A percentile compares a stretch with the other conserved stretches of the same genome.
Conservation (phyloP, 2,888 invertebrate genomes). For the Phragmatobia fuliginosa region DNA sequence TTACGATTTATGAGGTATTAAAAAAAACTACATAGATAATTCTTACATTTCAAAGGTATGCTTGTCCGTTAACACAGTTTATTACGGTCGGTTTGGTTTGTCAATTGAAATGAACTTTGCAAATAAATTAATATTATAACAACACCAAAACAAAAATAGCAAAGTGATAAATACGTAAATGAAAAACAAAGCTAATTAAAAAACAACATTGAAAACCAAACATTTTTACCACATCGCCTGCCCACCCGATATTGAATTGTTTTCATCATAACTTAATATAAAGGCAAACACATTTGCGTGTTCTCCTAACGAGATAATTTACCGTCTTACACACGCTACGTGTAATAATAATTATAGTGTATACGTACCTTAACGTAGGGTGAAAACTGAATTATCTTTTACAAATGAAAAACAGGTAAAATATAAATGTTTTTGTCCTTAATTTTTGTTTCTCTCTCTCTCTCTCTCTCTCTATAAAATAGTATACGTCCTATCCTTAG, state of each 20-base stretch:
- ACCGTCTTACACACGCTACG: conserved; percentile 28
- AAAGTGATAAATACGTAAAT: background rate
- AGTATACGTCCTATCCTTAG: too few species aligned
- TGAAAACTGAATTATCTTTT: background rate
- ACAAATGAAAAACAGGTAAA: background rate
- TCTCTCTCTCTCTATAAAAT: too few species aligned
- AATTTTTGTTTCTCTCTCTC: too few species aligned
- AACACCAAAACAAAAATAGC: background rate
- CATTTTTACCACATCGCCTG: conserved; percentile 10
- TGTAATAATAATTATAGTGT: conserved; percentile 35
- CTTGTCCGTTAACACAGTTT: too few species aligned
- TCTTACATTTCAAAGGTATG: too few species aligned
- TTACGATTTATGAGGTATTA: too few species aligned
- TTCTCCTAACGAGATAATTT: conserved; percentile 48
- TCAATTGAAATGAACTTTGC: too few species aligned
- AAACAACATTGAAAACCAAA: conserved; percentile 4
- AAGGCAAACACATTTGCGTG: conserved; percentile 10
- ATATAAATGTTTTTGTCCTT: too few species aligned
- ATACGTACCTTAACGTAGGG: conserved; percentile 24
- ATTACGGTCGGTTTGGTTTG: too few species aligned
- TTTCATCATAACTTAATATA: conserved; percentile 9
- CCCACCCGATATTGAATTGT: conserved; percentile 5
- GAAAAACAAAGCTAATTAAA: conserved; percentile 1
- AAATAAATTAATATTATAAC: too few species aligned
- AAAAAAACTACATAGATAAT: too few species aligned